Evolutionary conservation across 2,113 vertebrate species (phyloP), one percentile per base, ranked within the genome.

Genomic region (Catharus minimus): DNA sequence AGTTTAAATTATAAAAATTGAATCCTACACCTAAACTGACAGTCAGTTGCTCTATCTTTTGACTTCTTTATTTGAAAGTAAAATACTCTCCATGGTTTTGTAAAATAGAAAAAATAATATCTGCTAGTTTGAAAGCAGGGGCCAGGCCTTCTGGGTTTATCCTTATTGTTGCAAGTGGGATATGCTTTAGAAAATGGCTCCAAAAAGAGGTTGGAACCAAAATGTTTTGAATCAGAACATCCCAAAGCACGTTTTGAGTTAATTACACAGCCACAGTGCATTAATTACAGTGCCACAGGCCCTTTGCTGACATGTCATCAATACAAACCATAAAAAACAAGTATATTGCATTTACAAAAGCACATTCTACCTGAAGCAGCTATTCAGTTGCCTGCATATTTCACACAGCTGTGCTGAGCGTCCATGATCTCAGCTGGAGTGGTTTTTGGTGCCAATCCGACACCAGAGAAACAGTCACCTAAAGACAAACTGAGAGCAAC

Each of bases 401-500:
- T 46, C 3, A 2, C 1, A 62, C 23, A 56, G 55, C 23, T 0
- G 0, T 17, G 18, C 16, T 28, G 21, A 69, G 47, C 0, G 0
- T 11, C 2, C 4, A 27, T 2, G 21, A 65, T 60, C 86, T 73
- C 67, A 72, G 61, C 21, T 61, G 43, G 10, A 86, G 21, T 0
- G 3, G 28, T 19, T 84, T 36, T n/a, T 0, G 0, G 26, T 30
- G 21, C 23, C 39, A 72, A 56, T 32, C 4, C 52, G 44, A 24
- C 18, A 55, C 13, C 41, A 46, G 15, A 82, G 60, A 82, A 83
- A 56, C 0, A 0, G 68, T 21, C 38, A 61, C 11, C 15, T 4
- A 72, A n/a, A 0, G 2, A 81, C 66, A 74, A 6, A 16, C 3
- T 18, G 10, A 28, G 3, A 26, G n/a, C 3, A 30, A 53, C 1